Evolutionary conservation across 2,797 vertebrate genomes (phyloP), one percentile per base, ranked within the genome.

Genomic region (Pseudopleuronectes americanus): DNA sequence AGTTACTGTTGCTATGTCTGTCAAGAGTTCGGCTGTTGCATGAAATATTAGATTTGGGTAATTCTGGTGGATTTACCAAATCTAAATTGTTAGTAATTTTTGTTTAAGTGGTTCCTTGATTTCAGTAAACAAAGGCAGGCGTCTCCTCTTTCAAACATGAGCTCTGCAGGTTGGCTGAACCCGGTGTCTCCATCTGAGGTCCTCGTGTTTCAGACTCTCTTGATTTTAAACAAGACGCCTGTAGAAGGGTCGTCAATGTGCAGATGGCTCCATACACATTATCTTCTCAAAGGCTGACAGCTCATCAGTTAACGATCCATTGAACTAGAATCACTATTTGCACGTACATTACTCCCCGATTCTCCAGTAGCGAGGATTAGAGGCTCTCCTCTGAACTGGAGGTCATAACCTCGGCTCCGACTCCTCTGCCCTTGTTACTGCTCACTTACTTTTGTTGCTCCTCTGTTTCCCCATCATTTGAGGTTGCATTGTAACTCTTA

Each of bases 401-500:
- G 81, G 86, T 83, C 80, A 24, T 78, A 71, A 74, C 85, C 70
- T 70, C 16, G 14, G 62, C 67, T 83, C 79, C 38, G 26, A 54
- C 67, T 61, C 71, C 75, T 71, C 78, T 79, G 79, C 74, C 83
- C 76, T 69, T 53, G 74, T 91, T 89, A 78, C 76, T 79, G 84
- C 84, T 87, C 71, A 80, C 89, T 86, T 80, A 71, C 76, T 84
- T 90, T 77, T 69, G 85, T 86, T 80, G 77, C 76, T 79, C 58
- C 45, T 77, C 83, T 81, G 84, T 89, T 93, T 91, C 80, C 75
- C 85, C 81, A 79, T 90, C 81, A 88, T 92, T 92, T 84, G 83
- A 87, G 83, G 77, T 84, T 80, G 84, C 79, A 80, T 67, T 90
- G 87, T 92, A 92, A 93, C 87, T 89, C 87, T 81, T 87, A 80